A percentile compares a stretch with the other conserved stretches of the same genome.
Evolutionary conservation across 2,113 vertebrate genomes (phyloP).

Genomic region (Saccopteryx bilineata): DNA sequence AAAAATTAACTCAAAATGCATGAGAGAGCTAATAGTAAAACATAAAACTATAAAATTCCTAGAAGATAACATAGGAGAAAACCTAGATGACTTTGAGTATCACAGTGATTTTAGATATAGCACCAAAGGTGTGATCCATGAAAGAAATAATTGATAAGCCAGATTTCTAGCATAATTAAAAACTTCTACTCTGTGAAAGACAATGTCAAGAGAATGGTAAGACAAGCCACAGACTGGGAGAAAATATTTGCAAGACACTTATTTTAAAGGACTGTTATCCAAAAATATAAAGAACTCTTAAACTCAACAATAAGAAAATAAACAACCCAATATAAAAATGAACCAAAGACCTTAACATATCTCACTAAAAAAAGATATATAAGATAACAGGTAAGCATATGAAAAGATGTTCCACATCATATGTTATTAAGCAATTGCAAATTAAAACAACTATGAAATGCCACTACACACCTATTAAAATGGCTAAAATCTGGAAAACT

Average conservation of each 20-base stretch:
- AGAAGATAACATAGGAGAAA: background rate
- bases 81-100: background rate
- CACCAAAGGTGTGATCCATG: no score
- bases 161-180: background rate
- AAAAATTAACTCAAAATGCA: background rate
- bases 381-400: no score
- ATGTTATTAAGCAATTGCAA: background rate
- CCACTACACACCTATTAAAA: background rate
- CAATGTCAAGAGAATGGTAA: background rate
- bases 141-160: no score
- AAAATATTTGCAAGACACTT: background rate
- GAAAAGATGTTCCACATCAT: background rate
- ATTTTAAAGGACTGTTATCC: background rate
- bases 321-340: no score
- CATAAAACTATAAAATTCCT: no score
- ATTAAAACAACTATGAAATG: background rate
- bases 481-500: background rate
- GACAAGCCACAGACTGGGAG: background rate
- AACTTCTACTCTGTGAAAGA: background rate
- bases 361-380: no score
- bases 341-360: no score
- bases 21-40: no score
- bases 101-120: background rate
- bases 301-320: no score
- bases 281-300: background rate